A percentile compares a stretch with the other conserved stretches of the same genome.
Evolutionary conservation across 2,113 vertebrate genomes (phyloP).

Genomic region (Nettapus auritus): DNA sequence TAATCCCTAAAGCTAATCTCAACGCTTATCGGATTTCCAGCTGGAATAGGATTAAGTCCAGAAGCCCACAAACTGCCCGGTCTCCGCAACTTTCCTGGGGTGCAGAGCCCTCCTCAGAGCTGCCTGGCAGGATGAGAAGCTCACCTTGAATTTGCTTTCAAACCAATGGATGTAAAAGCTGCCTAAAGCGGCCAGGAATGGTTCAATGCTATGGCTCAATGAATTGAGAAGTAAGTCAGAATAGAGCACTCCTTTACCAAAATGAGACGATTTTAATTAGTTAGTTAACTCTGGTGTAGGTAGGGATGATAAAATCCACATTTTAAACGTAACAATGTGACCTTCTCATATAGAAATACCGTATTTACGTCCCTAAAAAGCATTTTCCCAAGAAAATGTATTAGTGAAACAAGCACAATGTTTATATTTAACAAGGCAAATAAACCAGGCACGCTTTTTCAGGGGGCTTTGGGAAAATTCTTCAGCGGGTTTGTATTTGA

Average conservation of each 20-base stretch:
- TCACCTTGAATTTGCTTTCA: neutral
- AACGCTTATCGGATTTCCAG: neutral
- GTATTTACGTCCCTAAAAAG: fast-evolving
- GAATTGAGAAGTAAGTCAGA: neutral
- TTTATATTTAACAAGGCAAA: neutral
- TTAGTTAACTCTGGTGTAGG: neutral
- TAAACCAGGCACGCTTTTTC: neutral
- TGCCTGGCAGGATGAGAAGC: neutral
- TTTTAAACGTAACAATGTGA: neutral
- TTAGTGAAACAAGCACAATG: fast-evolving
- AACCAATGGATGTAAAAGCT: neutral
- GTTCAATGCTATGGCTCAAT: neutral
- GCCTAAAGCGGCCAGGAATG: neutral
- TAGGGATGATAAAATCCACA: neutral
- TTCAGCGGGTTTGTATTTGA: neutral
- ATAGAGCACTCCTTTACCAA: neutral
- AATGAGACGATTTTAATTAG: neutral
- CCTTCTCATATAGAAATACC: neutral
- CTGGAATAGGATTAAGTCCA: conserved; percentile 18
- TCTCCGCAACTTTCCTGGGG: neutral
- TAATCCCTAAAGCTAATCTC: neutral
- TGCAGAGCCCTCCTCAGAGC: neutral
- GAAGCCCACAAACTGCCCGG: neutral
- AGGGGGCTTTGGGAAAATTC: neutral
- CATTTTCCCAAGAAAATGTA: neutral